Evolutionary conservation across 2,113 vertebrate species (phyloP).

Genomic region (Ahaetulla prasina): DNA sequence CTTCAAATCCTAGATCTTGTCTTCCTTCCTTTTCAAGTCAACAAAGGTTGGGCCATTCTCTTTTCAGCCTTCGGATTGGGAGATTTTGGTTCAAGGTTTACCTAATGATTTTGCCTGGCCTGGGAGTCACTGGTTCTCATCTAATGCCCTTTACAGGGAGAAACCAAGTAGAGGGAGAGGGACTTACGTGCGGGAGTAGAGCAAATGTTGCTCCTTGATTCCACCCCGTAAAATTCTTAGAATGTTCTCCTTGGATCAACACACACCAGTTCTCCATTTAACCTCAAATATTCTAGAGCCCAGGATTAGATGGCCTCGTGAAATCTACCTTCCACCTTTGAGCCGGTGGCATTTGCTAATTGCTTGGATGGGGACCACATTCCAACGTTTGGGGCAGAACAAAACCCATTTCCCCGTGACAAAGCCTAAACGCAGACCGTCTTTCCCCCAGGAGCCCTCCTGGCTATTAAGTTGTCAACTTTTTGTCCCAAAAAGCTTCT

Average conservation of each 20-base stretch:
- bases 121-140: not conserved
- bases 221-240: not conserved
- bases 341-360: not conserved
- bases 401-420: not conserved
- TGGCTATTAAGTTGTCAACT: not conserved
- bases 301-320: not conserved
- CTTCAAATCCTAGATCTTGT: not conserved
- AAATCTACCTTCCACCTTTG: not conserved
- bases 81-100: not conserved
- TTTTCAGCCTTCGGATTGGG: not conserved
- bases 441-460: not conserved
- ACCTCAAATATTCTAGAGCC: not conserved
- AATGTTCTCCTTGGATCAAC: not conserved
- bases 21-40: not conserved
- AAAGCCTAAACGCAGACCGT: not conserved
- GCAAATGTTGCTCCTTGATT: not conserved
- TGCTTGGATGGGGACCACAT: not conserved
- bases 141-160: not conserved
- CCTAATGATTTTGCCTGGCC: not conserved
- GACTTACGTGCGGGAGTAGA: not conserved
- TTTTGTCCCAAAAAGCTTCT: not conserved
- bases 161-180: not conserved
- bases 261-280: not conserved
- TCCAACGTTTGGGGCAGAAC: not conserved
- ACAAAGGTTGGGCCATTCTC: not conserved